Evolutionary conservation across 1,140 invertebrate genomes (phyloP), one percentile per base, ranked within the genome.

Genomic region (Archivesica marissinica): DNA sequence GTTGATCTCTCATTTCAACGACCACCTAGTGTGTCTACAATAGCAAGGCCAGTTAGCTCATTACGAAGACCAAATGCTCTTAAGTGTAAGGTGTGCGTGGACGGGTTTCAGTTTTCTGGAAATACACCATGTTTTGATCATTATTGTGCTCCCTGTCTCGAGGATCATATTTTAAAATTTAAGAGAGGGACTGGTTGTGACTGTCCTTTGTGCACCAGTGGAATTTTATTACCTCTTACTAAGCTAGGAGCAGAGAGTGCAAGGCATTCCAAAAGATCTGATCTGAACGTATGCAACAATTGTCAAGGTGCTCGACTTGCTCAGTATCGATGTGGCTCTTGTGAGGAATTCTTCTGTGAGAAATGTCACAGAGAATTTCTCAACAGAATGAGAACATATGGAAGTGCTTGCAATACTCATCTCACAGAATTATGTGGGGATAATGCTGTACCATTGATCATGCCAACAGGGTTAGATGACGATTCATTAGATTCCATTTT

Each of bases 311-410:
- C 80, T 15, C 17, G 70, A 25, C 28, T 83, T 7, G 80, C 80
- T 0, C 80, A 83, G 25, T 83, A 83, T 64, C 68, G 80, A 23
- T 83, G 80, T 38, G 64, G 64, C 15, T 38, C 50, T 9, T 83
- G 80, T 38, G 80, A 83, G 44, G 80, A 83, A 47, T 72, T 70
- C 23, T 83, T 83, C 50, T 83, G 80, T 44, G 80, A 83, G 39
- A 83, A 83, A 59, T 83, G 80, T 33, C 74, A 83, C 30, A 54
- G 41, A 44, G 80, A 83, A 41, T 83, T 83, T 39, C 66, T 83
- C 20, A 74, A 75, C n/a, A 35, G 80, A 13, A 83, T 83, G 80
- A 30, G 80, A 23, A 72, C 75, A 41, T 68, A 83, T 23, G n/a
- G 78, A 0, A 70, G 33, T 20, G 74, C 75, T 44, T 75, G 72